A percentile compares a stretch with the other conserved stretches of the same genome.
Evolutionary conservation across 2,888 invertebrate species (phyloP).

Genomic region (Melieria picta): DNA sequence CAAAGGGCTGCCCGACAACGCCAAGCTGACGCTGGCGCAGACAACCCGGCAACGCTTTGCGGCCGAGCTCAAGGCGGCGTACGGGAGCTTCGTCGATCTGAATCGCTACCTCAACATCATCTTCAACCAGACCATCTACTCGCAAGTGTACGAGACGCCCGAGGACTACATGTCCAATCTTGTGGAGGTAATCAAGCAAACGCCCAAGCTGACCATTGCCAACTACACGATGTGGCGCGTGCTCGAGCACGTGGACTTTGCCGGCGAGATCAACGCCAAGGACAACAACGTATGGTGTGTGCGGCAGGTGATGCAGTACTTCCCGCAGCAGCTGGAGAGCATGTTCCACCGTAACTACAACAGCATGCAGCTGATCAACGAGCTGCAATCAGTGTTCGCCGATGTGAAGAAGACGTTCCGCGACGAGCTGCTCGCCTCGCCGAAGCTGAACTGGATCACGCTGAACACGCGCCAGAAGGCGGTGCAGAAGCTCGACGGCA

Average conservation of each 20-base stretch:
- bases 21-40: constrained; percentile 54
- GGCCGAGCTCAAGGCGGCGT: constrained; percentile 53
- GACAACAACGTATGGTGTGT: constrained; percentile 54
- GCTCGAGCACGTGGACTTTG: constrained; percentile 53
- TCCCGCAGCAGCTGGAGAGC: constrained; percentile 59
- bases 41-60: constrained; percentile 52
- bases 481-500: constrained; percentile 52
- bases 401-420: constrained; percentile 57
- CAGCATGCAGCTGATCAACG: constrained; percentile 56
- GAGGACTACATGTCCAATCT: constrained; percentile 55
- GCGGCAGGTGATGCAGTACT: constrained; percentile 52
- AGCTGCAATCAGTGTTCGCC: constrained; percentile 58
- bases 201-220: constrained; percentile 58
- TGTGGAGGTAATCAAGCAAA: constrained; percentile 54
- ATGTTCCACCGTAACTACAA: constrained; percentile 59
- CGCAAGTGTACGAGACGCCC: constrained; percentile 57
- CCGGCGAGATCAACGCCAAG: constrained; percentile 44
- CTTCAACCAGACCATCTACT: constrained; percentile 55
- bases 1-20: constrained; percentile 54
- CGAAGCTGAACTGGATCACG: constrained; percentile 53
- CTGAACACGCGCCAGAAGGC: constrained; percentile 55
- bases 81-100: constrained; percentile 58
- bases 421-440: constrained; percentile 53
- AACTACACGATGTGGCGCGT: constrained; percentile 64
- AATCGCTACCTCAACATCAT: constrained; percentile 58